phyloP scores from a whole-genome alignment of 2,797 vertebrate genomes.

The Hafferia zeledoni region DNA sequence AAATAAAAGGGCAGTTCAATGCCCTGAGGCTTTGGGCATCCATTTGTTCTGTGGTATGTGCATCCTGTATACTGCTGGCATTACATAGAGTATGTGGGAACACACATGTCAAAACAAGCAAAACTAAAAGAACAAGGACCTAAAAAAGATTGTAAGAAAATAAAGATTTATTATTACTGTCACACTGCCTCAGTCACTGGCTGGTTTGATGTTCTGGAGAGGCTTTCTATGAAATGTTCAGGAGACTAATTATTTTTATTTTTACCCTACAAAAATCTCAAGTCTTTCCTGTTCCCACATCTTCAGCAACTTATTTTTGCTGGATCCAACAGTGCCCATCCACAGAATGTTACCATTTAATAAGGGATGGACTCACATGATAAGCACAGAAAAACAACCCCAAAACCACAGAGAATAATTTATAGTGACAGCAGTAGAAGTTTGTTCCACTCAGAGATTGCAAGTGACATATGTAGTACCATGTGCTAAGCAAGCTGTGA shows the following conservation, averaged over 20 bases:
- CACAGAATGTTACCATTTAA: neutral
- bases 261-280: neutral
- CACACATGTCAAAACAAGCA: neutral
- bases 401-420: neutral
- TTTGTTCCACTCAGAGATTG: neutral
- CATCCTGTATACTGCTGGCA: neutral
- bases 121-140: neutral
- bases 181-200: neutral
- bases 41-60: neutral
- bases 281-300: neutral
- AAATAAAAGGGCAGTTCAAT: constrained; percentile 31
- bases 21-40: neutral
- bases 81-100: neutral
- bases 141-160: neutral
- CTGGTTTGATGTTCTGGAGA: neutral
- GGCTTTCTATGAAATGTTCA: neutral
- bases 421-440: constrained; percentile 3
- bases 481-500: constrained; percentile 44
- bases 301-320: neutral
- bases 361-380: neutral
- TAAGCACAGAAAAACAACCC: neutral
- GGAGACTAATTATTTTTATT: neutral
- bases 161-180: neutral
- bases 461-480: constrained; percentile 1
- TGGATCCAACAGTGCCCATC: neutral